Percentiles rank a stretch among this genome's conserved stretches.
These are phyloP conservation scores for Diplogasteroides magnus DNA, from an alignment of 1,140 invertebrate genomes.

Conservation along the genomic window DNA sequence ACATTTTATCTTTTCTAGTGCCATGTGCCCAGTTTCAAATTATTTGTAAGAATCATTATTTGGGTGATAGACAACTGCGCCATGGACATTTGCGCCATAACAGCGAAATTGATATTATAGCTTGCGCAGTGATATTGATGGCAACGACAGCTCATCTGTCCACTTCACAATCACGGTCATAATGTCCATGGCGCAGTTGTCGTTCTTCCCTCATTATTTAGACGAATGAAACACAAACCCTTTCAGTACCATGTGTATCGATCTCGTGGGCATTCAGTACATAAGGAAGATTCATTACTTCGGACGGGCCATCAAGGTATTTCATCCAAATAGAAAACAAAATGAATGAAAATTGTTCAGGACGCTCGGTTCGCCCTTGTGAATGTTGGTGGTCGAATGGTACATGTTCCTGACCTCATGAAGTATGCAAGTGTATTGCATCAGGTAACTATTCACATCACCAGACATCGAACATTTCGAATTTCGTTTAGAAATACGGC, in stretches of 20 bases:
- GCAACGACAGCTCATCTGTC: no score
- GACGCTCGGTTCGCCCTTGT: constrained; percentile 53
- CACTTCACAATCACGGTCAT: no score
- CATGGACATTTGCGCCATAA: no score
- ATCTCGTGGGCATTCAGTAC: constrained; percentile 55
- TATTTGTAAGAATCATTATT: no score
- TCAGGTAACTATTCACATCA: no score
- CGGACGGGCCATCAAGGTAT: constrained; percentile 48
- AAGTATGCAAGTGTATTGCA: constrained; percentile 42
- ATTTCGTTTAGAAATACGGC: constrained; percentile 43
- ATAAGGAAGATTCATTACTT: constrained; percentile 55
- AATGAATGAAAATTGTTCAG: constrained; percentile 15
- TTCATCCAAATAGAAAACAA: constrained; percentile 6
- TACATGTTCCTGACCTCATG: constrained; percentile 53
- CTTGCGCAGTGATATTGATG: no score
- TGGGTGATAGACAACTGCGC: no score
- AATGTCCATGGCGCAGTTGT: no score
- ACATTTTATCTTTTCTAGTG: not conserved
- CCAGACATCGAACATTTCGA: constrained; percentile 1
- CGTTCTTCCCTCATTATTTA: no score
- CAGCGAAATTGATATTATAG: no score
- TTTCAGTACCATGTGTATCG: constrained; percentile 54
- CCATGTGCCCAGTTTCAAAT: no score
- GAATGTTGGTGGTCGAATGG: constrained; percentile 55
- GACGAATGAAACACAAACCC: no score